Evolutionary conservation across 1,140 invertebrate genomes (phyloP), one percentile per base, ranked within the genome.

Genomic region (Anastrepha ludens): DNA sequence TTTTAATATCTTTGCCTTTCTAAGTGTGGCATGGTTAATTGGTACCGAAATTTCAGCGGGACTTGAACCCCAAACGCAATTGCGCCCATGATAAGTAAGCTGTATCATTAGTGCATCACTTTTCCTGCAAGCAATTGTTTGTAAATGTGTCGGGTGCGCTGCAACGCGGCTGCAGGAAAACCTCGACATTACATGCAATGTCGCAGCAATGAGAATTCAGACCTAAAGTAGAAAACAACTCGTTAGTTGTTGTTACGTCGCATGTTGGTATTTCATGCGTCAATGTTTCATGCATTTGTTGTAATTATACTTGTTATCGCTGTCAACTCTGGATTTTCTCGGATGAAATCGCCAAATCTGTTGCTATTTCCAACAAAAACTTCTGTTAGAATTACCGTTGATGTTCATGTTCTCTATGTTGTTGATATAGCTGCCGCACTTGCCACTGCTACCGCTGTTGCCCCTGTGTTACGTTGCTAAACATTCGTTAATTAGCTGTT

Each of bases 401-500:
- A 47, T 55, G 64, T 67, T 58, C 74, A n/a, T 50, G 74, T 50
- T 74, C 39, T 2, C 47, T 20, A 2, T 50, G 15, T 9, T 81
- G 70, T 41, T 50, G 7, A 29, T n/a, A 8, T 44, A 74, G 41
- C 44, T 47, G 17, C 41, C 39, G 11, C 29, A 29, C 0, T 5
- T 67, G 5, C 4, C 39, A 15, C 55, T 50, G 74, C 11, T 55
- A 47, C 20, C 20, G 13, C 20, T 55, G 44, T 29, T 81, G 44
- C 0, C 41, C 3, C 6, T 15, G 44, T 74, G 39, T 47, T 74
- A 47, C 55, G 74, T 74, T 39, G 41, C 15, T 17, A 44, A 81
- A 81, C 44, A 81, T 15, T n/a, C 41, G 44, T 55, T 81, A 81
- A 81, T 81, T 81, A 81, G 74, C 44, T 55, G 17, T 8, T 55